Base-by-base conservation (phyloP, 2,797 vertebrate genomes). In the Mus spretus region DNA sequence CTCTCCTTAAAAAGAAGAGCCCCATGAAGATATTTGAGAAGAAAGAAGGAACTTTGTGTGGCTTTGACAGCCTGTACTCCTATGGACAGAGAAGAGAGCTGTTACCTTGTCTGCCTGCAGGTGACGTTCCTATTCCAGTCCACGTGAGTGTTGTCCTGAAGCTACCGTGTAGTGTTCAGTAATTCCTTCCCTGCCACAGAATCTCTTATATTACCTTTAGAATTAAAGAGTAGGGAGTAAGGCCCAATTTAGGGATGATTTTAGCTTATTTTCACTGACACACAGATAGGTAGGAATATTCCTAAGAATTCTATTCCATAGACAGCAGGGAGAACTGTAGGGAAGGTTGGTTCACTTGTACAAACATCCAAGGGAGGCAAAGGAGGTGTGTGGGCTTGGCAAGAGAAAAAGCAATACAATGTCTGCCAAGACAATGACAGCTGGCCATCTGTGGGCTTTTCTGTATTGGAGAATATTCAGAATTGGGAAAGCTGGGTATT, bases 341-440 rank as follows among this genome's bases (percentile, higher is more conserved):
- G 44, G 28, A 92, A 19, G 59, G 34, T 80, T 61, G 86, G 24
- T 28, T 70, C 82, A 28, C 72, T 95, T 91, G 10, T 75, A 61
- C 91, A 96, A 97, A 91, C 85, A 93, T 77, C 63, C 7, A 10
- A 19, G 81, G 31, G 61, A 94, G 59, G 83, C 47, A 90, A 81
- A 96, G 89, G 79, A 92, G 95, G 74, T n/a, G 65, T 93, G 86
- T 87, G 83, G 89, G 89, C 50, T 91, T 91, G 93, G 93, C 94
- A 79, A 31, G 77, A 96, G 87, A 59, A 96, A 81, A 89, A 91
- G 72, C 77, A 96, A 91, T 70, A 94, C 63, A 0, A 1, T 74
- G 55, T 70, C 47, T 88, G 95, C 83, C 97, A 97, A 97, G 84
- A 94, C 79, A 96, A 74, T 79, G 70, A 93, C 87, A 96, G 91